phyloP scores from a whole-genome alignment of 2,113 vertebrate genomes.

The Thamnaconus septentrionalis region DNA sequence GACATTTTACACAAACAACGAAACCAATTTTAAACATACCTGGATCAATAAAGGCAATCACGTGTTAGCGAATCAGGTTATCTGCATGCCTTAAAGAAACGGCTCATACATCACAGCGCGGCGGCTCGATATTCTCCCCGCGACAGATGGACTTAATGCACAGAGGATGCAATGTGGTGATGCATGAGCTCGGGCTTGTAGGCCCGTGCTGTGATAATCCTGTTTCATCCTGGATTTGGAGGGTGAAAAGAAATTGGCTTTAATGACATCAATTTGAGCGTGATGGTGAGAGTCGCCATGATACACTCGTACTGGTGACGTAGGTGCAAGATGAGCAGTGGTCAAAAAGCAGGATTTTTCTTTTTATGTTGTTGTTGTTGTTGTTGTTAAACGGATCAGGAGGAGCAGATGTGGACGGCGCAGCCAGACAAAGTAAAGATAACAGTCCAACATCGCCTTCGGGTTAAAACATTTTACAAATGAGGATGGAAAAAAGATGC shows the following conservation, averaged over 20 bases:
- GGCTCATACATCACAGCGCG: not conserved
- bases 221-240: slow-evolving; percentile 21
- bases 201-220: slow-evolving; percentile 1
- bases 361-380: no score
- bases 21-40: not conserved
- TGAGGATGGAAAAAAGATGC: no score
- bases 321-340: no score
- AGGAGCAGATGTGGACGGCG: no score
- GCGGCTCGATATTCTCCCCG: not conserved
- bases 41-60: not conserved
- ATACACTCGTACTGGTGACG: not conserved
- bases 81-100: not conserved
- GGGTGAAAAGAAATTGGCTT: slow-evolving; percentile 10
- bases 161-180: slow-evolving; percentile 3
- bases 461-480: no score
- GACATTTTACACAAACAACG: no score
- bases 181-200: slow-evolving; percentile 13
- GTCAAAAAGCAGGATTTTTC: no score
- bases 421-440: no score
- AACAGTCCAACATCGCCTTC: no score
- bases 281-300: not conserved
- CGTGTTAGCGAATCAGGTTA: not conserved
- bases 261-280: slow-evolving; percentile 20
- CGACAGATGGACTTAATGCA: not conserved
- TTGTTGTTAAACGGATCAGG: no score